Evolutionary conservation across 1,140 invertebrate genomes (phyloP), one percentile per base, ranked within the genome.

Genomic region (Leptinotarsa texana): DNA sequence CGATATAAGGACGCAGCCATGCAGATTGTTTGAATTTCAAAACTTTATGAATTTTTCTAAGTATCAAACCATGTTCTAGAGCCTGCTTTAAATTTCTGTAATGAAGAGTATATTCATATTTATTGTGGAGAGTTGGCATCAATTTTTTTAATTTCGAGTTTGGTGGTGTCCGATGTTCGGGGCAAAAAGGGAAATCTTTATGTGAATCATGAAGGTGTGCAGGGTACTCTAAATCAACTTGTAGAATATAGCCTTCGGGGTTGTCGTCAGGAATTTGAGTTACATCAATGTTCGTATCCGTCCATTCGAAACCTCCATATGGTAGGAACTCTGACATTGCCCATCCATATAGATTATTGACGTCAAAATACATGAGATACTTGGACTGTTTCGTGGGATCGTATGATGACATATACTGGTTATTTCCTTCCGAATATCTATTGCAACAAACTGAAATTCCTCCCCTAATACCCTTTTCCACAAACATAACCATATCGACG

Each of bases 281-380:
- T 27, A 71, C 47, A 21, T 57, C 42, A 71, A 71, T 21, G 17
- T 71, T 62, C 18, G 47, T 57, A 24, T 76, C 6, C 21, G 77
- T 21, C 86, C 86, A 90, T 78, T 86, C 67, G 84, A 89, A 90
- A 48, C 81, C 75, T 47, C 74, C 74, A 21, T 76, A 78, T 21
- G 87, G 87, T 61, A 89, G 79, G 73, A 74, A 78, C 77, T 86
- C 77, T 18, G 80, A 84, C 86, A 89, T 87, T n/a, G 85, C 84
- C 72, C 77, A 84, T 15, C 88, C 88, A 85, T 90, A 90, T 66
- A 89, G 79, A 83, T 90, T 89, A 79, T 88, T 89, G 5, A 81
- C 84, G 86, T 89, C 88, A 5, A 85, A 83, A 82, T 89, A 89
- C 24, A 82, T 78, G 22, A 89, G 68, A 75, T 78, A 81, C 74